Evolutionary conservation across 2,113 vertebrate genomes (phyloP), one percentile per base, ranked within the genome.

Genomic region (Syngnathoides biaculeatus): DNA sequence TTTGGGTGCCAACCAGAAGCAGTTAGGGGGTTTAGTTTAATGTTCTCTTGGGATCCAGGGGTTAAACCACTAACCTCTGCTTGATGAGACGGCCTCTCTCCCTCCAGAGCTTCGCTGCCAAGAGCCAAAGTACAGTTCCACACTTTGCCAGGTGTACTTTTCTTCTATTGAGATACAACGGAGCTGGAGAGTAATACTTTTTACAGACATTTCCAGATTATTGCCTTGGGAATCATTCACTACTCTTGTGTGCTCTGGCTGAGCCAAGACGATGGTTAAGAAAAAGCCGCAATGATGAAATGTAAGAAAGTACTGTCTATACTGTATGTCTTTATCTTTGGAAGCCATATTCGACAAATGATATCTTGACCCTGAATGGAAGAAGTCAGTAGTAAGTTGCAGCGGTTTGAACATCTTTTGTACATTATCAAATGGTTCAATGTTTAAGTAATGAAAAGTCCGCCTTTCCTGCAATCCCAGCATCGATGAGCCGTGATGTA

Each of bases 61-160:
- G 60, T 62, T 62, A 43, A 26, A 43, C n/a, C 60, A 10, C 60
- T 62, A 62, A 62, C 60, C 60, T 62, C n/a, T 43, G 38, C 40
- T 42, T 26, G 40, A 45, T 43, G 40, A 62, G 22, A 57, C 15
- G 55, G 26, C 26, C 26, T 6, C 26, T 17, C 26, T 30, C 55
- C 55, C 40, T 43, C 39, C 14, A 43, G 39, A 26, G 60, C 20
- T 8, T 61, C 8, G 12, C 59, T 42, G 59, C 59, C 59, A 42
- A 61, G n/a, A 40, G 19, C 58, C 11, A 62, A 26, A 62, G 40
- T 62, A 62, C 40, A 26, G 6, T 14, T 40, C 11, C 60, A 10
- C 39, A 43, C 22, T 62, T 62, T 62, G 39, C 60, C 60, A 62
- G 39, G 60, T 62, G 60, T 43, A 43, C 60, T 42, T 62, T 62